Percentiles rank a stretch among this genome's conserved stretches.
phyloP scores from a whole-genome alignment of 2,888 invertebrate species.

The Synanthedon formicaeformis region DNA sequence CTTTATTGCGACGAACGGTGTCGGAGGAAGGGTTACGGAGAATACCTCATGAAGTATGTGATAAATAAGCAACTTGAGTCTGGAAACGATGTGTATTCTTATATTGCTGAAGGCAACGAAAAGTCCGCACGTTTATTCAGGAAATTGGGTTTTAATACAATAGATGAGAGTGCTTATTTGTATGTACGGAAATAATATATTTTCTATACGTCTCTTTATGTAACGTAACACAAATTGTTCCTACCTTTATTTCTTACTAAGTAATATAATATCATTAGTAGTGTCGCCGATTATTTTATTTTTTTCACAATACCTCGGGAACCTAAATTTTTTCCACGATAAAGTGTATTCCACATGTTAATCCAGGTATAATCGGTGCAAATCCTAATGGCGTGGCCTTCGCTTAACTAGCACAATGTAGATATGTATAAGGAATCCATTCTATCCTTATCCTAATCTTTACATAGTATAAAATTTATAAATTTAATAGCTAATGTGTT shows the following conservation, averaged over 20 bases:
- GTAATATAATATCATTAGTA: too few relatives aligned
- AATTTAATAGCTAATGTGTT: too few relatives aligned
- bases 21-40: conserved; percentile 17
- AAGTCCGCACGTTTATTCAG: conserved; percentile 12
- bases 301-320: too few relatives aligned
- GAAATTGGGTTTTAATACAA: conserved; percentile 14
- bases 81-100: conserved; percentile 16
- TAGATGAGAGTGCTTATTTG: neutral
- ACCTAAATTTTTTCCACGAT: too few relatives aligned
- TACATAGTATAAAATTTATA: too few relatives aligned
- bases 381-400: too few relatives aligned
- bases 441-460: too few relatives aligned
- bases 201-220: neutral
- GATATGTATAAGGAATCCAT: too few relatives aligned
- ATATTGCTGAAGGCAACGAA: conserved; percentile 14
- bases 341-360: too few relatives aligned
- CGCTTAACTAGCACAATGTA: too few relatives aligned
- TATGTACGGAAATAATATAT: neutral
- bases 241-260: neutral
- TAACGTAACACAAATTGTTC: neutral
- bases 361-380: too few relatives aligned
- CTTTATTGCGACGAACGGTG: conserved; percentile 15
- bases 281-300: too few relatives aligned
- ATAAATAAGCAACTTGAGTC: conserved; percentile 12
- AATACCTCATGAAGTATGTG: conserved; percentile 14